Conservation (phyloP, 2,113 vertebrate species). For the Chaenocephalus aceratus region DNA sequence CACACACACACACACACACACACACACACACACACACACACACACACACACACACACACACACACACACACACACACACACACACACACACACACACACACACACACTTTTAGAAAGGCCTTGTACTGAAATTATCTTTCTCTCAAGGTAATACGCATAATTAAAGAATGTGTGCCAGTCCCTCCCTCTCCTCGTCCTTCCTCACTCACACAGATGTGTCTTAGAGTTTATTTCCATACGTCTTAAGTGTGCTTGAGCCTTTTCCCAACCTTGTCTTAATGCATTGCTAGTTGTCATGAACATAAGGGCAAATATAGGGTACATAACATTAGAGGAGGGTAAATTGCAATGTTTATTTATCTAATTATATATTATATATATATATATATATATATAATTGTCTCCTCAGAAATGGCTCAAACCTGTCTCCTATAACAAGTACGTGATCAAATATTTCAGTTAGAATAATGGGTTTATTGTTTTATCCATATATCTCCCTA, state of each 20-base stretch:
- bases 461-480: not conserved
- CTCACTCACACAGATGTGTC: not conserved
- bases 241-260: not conserved
- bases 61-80: not conserved
- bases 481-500: not conserved
- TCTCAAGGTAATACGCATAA: conserved; percentile 1
- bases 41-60: not conserved
- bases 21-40: no score
- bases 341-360: not conserved
- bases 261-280: not conserved
- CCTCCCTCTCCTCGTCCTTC: not conserved
- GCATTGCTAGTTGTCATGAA: not conserved
- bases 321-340: not conserved
- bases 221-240: not conserved
- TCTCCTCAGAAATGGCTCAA: not conserved
- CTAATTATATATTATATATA: no score
- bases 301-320: not conserved
- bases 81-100: not conserved
- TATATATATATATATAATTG: not conserved
- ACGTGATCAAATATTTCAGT: not conserved
- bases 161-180: not conserved
- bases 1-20: not conserved
- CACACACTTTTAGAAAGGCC: not conserved
- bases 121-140: not conserved
- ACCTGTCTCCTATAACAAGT: not conserved